Evolutionary conservation across 2,797 vertebrate species (phyloP), one percentile per base, ranked within the genome.

Genomic region (Graptemys geographica): DNA sequence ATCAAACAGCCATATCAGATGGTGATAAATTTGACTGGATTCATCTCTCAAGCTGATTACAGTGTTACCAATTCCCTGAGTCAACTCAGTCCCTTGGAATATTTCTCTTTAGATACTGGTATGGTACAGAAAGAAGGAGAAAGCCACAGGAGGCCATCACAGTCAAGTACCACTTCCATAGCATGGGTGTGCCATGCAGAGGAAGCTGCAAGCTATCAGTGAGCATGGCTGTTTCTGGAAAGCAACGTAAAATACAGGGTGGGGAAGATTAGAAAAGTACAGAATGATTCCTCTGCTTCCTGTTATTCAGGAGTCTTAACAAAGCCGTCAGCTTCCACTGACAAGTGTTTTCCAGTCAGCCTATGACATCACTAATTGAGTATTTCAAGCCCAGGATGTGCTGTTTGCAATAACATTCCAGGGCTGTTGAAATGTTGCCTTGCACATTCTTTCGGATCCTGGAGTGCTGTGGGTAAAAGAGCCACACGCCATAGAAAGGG

Each of bases 281-380:
- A 86, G 51, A 90, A 74, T 0, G 25, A 89, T 93, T 92, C 86
- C n/a, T 89, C 95, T 94, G 83, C 96, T 97, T 97, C 97, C 97
- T 97, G 97, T 97, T 97, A 96, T 97, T 97, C 96, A 94, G 49
- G 49, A 84, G 81, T 59, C 52, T 72, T 86, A 90, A 84, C 0
- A 41, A 82, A 91, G 89, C 83, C 94, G 94, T 96, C 95, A 89
- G 84, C 95, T 92, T 8, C 49, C 87, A 92, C 86, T 96, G 95
- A 96, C 93, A 96, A 97, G 95, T 94, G 93, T 87, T 97, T 96
- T 96, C 94, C 23, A 0, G 86, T 84, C 87, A 69, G 79, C 74
- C 49, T 9, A 33, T 93, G 95, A 53, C 2, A 0, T 96, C 95
- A 81, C 92, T 19, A 4, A 4, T 7, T 21, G 11, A 51, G 33